Conservation (phyloP, 2,113 vertebrate genomes). For the Parotia lawesii region DNA sequence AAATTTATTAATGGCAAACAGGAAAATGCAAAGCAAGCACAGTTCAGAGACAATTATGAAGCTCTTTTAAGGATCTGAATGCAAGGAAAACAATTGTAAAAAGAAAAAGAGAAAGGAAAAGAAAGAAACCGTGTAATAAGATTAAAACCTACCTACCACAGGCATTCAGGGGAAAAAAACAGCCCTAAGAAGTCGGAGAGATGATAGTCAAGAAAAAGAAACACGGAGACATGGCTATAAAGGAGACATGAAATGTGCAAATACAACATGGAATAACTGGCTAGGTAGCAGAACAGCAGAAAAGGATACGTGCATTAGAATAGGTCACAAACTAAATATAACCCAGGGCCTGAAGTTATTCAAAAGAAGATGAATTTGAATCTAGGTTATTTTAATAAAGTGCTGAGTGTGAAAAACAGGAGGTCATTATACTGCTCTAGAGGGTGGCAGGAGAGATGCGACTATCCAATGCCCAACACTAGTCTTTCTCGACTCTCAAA, state of each 20-base stretch:
- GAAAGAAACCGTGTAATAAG: background rate
- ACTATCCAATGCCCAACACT: background rate
- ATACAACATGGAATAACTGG: background rate
- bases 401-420: conserved; percentile 44
- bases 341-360: conserved; percentile 50
- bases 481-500: background rate
- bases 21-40: conserved; percentile 24
- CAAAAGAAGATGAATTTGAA: conserved; percentile 55
- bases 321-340: conserved; percentile 65
- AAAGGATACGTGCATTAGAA: conserved; percentile 46
- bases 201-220: conserved; percentile 43
- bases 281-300: conserved; percentile 44
- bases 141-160: conserved; percentile 48
- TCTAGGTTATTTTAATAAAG: conserved; percentile 66
- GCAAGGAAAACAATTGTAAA: background rate
- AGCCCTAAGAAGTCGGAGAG: conserved; percentile 11
- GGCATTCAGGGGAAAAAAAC: conserved; percentile 14
- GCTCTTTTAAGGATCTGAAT: background rate
- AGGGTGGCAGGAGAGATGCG: background rate
- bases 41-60: background rate
- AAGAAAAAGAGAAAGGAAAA: background rate
- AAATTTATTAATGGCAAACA: background rate
- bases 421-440: background rate
- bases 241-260: conserved; percentile 38
- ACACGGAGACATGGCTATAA: conserved; percentile 5